A percentile compares a stretch with the other conserved stretches of the same genome.
phyloP scores from a whole-genome alignment of 1,140 invertebrate species.

The Rhizoglyphus robini region DNA sequence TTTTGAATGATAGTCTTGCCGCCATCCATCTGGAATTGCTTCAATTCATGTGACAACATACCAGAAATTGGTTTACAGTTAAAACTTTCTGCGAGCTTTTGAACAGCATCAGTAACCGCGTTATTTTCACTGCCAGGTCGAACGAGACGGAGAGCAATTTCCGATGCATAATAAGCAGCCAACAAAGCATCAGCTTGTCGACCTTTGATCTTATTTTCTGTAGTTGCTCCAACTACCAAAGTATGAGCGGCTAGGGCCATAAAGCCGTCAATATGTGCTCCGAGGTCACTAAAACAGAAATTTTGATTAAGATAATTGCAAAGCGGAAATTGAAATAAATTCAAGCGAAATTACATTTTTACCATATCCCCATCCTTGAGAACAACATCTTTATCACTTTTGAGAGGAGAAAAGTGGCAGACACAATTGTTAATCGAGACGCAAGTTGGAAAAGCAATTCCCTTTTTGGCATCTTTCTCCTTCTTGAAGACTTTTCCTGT shows the following conservation, averaged over 20 bases:
- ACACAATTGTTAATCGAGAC: constrained; percentile 98
- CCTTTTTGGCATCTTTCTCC: constrained; percentile 90
- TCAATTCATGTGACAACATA: constrained; percentile 94
- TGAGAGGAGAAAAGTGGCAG: constrained; percentile 92
- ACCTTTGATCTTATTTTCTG: constrained; percentile 49
- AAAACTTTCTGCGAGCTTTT: constrained; percentile 78
- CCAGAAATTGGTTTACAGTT: constrained; percentile 86
- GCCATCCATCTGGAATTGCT: constrained; percentile 85
- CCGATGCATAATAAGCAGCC: constrained; percentile 84
- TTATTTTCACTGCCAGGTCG: constrained; percentile 86
- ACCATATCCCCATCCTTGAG: constrained; percentile 87
- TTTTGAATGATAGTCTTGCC: constrained; percentile 98
- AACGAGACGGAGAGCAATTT: constrained; percentile 80
- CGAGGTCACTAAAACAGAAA: constrained; percentile 64
- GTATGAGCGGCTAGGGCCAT: constrained; percentile 96
- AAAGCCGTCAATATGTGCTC: constrained; percentile 96
- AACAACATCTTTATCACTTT: constrained; percentile 72
- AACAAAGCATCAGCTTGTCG: constrained; percentile 85
- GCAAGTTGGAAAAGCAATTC: constrained; percentile 94
- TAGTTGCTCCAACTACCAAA: constrained; percentile 65
- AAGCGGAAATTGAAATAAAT: constrained; percentile 11
- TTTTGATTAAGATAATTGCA: not conserved
- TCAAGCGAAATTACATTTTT: constrained; percentile 44
- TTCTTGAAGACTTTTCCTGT: constrained; percentile 95
- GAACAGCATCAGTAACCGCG: constrained; percentile 77